Evolutionary conservation across 2,797 vertebrate genomes (phyloP), one percentile per base, ranked within the genome.

Genomic region (Characodon lateralis): DNA sequence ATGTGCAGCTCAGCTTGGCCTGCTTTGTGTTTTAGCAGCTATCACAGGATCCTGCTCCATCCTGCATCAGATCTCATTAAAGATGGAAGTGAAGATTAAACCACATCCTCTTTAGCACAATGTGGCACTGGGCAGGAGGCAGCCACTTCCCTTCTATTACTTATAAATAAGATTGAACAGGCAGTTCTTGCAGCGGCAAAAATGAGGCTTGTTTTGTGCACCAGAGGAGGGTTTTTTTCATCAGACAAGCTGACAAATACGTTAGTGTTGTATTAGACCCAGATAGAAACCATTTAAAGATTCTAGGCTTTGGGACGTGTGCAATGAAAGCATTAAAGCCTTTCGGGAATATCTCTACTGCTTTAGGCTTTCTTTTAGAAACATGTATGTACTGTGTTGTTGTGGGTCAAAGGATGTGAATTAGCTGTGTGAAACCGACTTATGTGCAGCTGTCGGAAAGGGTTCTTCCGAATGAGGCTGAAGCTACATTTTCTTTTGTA

Each of bases 21-120:
- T 78, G 83, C 78, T 51, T 86, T 86, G 78, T 87, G 83, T 91
- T 90, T 91, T 83, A 81, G 77, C 66, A 65, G 77, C 77, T 72
- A 88, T 83, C 89, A 73, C 88, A 86, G 83, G 65, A 87, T 90
- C 88, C 89, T 81, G 77, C 83, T 81, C 89, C 86, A 78, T 87
- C 88, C 89, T 87, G 89, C 86, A 89, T 90, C 88, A 85, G 89
- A 92, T 93, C 91, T 93, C 93, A 94, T 95, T 94, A 94, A 94
- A 90, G 89, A 95, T 92, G 89, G 90, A 93, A 92, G 85, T 82
- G 74, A 86, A 92, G 92, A 94, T 89, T 94, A 93, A 90, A 93
- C 86, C 82, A 83, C 87, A 90, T 93, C 90, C 89, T 91, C 87
- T 84, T 83, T 82, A 80, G 88, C 78, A 81, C 84, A 71, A 78